Base-by-base conservation (phyloP, 2,113 vertebrate species). In the Ochotona princeps region DNA sequence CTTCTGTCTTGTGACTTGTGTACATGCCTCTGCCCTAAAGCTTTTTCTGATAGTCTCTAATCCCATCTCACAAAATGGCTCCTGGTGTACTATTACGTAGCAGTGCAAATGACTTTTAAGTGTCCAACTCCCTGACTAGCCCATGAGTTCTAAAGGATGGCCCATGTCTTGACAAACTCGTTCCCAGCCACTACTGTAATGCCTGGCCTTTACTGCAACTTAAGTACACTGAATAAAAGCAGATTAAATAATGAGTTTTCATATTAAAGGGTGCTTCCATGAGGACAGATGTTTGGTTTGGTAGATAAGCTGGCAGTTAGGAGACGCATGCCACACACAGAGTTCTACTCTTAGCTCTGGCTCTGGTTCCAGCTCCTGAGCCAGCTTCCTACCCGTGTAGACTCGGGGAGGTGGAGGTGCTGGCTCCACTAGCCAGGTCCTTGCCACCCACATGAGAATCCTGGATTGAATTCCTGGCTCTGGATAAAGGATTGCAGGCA, bases 31-130 rank as follows among this genome's bases (percentile, higher is more conserved):
- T 61, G 79, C 75, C 76, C 25, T 49, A 61, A 81, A 89, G 61
- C 51, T 83, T 89, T 51, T 78, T 78, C n/a, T 51, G 11, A 81
- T 2, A 25, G 7, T 26, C 44, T 17, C 66, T 70, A 78, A 82
- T 25, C 57, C 18, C 38, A 57, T 84, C 32, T 30, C 49, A 74
- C 47, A 38, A 86, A 84, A 75, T 35, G 32, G 47, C 32, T 72
- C 70, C 60, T 17, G 54, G 57, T 23, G 72, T 78, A 61, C 70
- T 65, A 38, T 21, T 30, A 57, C 60, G 38, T 5, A 83, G 35
- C 57, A 88, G 11, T 49, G 7, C 26, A 85, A 44, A 86, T 89
- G 83, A 89, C 44, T 79, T 86, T 65, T 35, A 75, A 74, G 89
- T 67, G 61, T 72, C 38, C 57, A 73, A 32, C 74, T 79, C 65